Percentiles rank a stretch among this genome's conserved stretches.
Evolutionary conservation across 2,113 vertebrate species (phyloP).

Genomic region (Macquaria australasica): DNA sequence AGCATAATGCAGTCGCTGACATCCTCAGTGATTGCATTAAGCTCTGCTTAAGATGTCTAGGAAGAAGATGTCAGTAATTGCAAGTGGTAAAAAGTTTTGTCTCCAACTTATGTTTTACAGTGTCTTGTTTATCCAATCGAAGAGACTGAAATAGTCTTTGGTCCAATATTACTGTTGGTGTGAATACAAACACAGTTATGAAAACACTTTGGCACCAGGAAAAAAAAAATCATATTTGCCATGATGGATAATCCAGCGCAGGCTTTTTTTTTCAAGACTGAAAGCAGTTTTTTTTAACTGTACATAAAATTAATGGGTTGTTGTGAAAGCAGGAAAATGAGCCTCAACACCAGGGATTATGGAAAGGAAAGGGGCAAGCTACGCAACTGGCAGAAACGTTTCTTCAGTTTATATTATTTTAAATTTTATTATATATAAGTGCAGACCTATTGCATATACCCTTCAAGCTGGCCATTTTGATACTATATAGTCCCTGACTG

Average conservation of each 20-base stretch:
- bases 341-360: not conserved
- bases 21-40: conserved; percentile 18
- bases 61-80: conserved; percentile 7
- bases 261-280: not conserved
- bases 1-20: conserved; percentile 2
- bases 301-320: not conserved
- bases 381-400: not conserved
- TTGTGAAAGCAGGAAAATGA: conserved; percentile 9
- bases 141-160: not conserved
- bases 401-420: not conserved
- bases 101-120: not conserved
- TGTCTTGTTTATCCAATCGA: not conserved
- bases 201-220: not conserved
- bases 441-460: not conserved
- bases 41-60: not conserved
- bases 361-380: not conserved
- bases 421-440: conserved; percentile 6
- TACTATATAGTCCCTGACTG: not conserved
- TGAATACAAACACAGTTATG: not conserved
- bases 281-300: not conserved
- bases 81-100: not conserved
- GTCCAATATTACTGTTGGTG: not conserved
- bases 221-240: not conserved
- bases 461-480: conserved; percentile 6
- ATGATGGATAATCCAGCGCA: not conserved